Evolutionary conservation across 1,140 invertebrate genomes (phyloP), one percentile per base, ranked within the genome.

Genomic region (Pseudomyrmex gracilis): DNA sequence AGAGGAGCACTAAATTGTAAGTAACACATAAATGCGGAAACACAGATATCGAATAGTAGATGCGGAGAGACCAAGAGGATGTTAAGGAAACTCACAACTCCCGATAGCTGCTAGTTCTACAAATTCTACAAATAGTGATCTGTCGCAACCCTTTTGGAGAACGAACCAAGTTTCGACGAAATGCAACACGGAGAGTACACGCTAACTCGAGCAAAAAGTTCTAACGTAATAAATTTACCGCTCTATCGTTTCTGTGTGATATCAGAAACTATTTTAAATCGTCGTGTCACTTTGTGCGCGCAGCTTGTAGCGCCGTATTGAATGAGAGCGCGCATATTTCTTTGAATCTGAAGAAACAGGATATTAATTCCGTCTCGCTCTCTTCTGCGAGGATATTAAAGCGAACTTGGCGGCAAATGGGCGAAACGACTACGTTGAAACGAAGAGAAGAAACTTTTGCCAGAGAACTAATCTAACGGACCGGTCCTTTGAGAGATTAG

Each of bases 401-500:
- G 20, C 17, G 53, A 58, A 20, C 24, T 47, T 20, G 24, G n/a
- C 10, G 15, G 34, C 2, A 5, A 24, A 70, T 10, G 20, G 34
- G 45, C 24, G 43, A 2, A 70, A 45, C 2, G 53, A 58, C 20
- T 20, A 70, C 34, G 49, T 45, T 53, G 51, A 20, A 34, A 58
- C 49, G 20, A 43, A 20, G 22, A 22, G 43, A 20, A 15, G 43
- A 8, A 22, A 80, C 57, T 80, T 70, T 43, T 58, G 20, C 66
- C 34, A 70, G 20, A 70, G 20, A 43, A 67, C 66, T 80, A 80
- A 80, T 80, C 76, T 80, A 80, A 70, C 76, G 53, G 51, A 49
- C 76, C 43, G 47, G 13, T 8, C 66, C 66, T 80, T 80, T 80
- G 76, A 70, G 76, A 58, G 76, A 80, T 80, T 80, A 80, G 76